These are phyloP conservation scores for Neosilurus mollespiculum DNA, from an alignment of 2,797 vertebrate genomes.

Conservation along the genomic window DNA sequence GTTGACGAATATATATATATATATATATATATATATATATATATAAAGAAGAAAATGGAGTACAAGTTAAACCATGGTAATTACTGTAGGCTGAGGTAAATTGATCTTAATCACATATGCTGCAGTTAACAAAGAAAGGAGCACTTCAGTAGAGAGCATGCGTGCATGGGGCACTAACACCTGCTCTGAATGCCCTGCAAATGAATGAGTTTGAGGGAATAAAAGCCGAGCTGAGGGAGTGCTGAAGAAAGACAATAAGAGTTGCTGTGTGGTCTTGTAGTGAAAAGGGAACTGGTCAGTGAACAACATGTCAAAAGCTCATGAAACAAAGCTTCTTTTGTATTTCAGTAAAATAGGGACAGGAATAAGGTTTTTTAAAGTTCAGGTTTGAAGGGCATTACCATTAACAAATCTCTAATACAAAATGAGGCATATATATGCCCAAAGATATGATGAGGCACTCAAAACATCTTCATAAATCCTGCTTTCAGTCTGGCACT, in stretches of 20 bases:
- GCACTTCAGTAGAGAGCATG: constrained; percentile 21
- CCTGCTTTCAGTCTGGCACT: neutral
- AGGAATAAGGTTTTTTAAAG: neutral
- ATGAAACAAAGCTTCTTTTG: constrained; percentile 13
- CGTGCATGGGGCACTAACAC: constrained; percentile 34
- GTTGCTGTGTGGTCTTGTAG: constrained; percentile 34
- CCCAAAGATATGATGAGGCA: neutral
- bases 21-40: no score
- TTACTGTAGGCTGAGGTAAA: constrained; percentile 42
- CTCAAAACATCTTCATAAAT: neutral
- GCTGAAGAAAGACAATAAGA: constrained; percentile 28
- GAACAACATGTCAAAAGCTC: constrained; percentile 1
- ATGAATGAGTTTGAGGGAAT: constrained; percentile 23
- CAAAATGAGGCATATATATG: neutral
- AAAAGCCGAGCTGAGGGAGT: constrained; percentile 16
- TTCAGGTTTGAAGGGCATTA: neutral
- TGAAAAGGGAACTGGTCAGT: constrained; percentile 14
- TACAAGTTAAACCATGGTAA: constrained; percentile 40
- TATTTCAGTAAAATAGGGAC: neutral
- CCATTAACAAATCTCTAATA: neutral
- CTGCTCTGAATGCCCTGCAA: constrained; percentile 32
- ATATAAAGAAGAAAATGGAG: constrained; percentile 29
- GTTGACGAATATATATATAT: constrained; percentile 29
- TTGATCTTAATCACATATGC: constrained; percentile 44
- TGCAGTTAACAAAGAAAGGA: constrained; percentile 29